Evolutionary conservation across 2,797 vertebrate genomes (phyloP).

Genomic region (Catharus ustulatus): DNA sequence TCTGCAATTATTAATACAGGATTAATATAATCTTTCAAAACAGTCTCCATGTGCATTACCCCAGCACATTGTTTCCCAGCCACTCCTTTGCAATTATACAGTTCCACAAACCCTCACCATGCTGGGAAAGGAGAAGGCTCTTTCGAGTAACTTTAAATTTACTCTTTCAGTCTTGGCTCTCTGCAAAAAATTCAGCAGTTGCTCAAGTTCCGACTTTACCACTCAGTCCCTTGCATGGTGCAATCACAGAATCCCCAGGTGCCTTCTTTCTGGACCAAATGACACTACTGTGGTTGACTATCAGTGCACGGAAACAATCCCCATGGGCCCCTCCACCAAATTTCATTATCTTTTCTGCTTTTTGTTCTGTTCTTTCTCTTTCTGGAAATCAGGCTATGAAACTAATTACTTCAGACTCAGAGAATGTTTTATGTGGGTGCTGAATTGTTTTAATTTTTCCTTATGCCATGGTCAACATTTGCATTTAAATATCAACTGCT

Average conservation of each 20-base stretch:
- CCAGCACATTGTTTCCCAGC: not conserved
- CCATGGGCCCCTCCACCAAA: accelerated
- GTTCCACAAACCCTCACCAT: not conserved
- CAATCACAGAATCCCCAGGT: not conserved
- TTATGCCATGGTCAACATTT: not conserved
- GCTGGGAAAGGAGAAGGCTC: not conserved
- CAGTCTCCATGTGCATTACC: not conserved
- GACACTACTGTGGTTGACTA: not conserved
- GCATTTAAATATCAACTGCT: not conserved
- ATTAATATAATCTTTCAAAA: not conserved
- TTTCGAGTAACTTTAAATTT: not conserved
- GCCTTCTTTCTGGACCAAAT: not conserved
- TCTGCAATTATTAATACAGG: not conserved
- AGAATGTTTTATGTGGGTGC: not conserved
- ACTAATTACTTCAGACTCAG: constrained; percentile 41
- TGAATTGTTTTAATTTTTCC: constrained; percentile 21
- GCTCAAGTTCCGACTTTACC: not conserved
- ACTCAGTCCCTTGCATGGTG: not conserved
- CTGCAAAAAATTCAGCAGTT: not conserved
- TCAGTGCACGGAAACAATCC: not conserved
- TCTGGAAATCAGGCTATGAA: constrained; percentile 54
- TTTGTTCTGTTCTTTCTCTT: constrained; percentile 8
- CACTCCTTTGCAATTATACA: not conserved
- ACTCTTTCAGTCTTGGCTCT: not conserved
- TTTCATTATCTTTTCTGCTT: constrained; percentile 32